Percentiles rank a stretch among this genome's conserved stretches.
Evolutionary conservation across 2,797 vertebrate species (phyloP).

Genomic region (Melopsittacus undulatus): DNA sequence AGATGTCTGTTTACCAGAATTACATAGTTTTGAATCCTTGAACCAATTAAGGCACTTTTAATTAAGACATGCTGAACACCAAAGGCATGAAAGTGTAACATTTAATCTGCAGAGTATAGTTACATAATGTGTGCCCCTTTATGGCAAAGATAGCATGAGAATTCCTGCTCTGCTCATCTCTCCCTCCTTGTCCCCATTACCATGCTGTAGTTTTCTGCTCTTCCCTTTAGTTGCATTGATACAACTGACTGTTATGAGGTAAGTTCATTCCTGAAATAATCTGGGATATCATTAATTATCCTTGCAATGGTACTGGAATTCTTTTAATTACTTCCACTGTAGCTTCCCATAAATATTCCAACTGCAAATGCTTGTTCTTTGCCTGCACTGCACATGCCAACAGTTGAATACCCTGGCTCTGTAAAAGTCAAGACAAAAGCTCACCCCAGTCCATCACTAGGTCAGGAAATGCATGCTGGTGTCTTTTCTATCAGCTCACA

Average conservation of each 20-base stretch:
- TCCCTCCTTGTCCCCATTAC: background rate
- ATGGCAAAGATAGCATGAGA: background rate
- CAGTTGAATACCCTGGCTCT: background rate
- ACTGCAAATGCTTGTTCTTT: background rate
- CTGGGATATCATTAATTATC: background rate
- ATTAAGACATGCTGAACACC: background rate
- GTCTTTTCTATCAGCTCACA: background rate
- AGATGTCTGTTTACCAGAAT: background rate
- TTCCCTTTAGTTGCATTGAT: background rate
- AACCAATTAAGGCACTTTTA: constrained; percentile 26
- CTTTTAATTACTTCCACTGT: background rate
- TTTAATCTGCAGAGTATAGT: background rate
- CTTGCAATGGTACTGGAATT: background rate
- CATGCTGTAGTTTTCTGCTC: background rate
- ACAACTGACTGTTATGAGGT: background rate
- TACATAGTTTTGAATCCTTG: background rate
- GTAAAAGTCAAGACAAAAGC: background rate
- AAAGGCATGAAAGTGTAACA: background rate
- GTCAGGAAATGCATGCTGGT: rapidly evolving
- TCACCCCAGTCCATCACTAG: background rate
- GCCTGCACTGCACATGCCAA: background rate
- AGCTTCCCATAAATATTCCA: background rate
- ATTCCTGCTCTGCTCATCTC: background rate
- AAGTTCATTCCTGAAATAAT: background rate
- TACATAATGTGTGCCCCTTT: background rate